Percentiles rank a stretch among this genome's conserved stretches.
Evolutionary conservation across 2,113 vertebrate species (phyloP).

Genomic region (Cyprinodon tularosa): DNA sequence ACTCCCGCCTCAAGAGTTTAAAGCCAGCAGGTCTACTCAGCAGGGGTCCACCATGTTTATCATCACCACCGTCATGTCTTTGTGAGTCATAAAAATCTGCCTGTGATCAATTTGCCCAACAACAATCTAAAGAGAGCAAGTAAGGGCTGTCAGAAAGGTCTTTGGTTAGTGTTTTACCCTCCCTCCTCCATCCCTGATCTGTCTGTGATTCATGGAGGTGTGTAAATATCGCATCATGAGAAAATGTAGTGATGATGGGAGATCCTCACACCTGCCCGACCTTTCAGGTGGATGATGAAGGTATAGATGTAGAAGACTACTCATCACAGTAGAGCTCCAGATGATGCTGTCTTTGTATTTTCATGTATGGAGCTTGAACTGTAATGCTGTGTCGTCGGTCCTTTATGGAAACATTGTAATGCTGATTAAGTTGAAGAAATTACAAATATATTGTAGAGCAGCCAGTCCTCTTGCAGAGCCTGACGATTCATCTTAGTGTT

Average conservation of each 20-base stretch:
- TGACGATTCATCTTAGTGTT: constrained; percentile 33
- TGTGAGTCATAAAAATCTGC: constrained; percentile 22
- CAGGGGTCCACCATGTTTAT: constrained; percentile 16
- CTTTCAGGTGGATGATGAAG: constrained; percentile 54
- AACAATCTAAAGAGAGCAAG: constrained; percentile 21
- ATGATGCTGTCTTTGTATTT: constrained; percentile 13
- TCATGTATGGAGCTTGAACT: constrained; percentile 27
- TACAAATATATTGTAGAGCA: constrained; percentile 46
- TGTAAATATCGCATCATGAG: constrained; percentile 32
- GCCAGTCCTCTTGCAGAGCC: constrained; percentile 38
- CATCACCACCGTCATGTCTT: constrained; percentile 13
- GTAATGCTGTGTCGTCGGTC: constrained; percentile 34
- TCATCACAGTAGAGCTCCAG: constrained; percentile 23
- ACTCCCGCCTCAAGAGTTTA: constrained; percentile 43
- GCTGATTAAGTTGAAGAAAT: constrained; percentile 44
- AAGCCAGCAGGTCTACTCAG: constrained; percentile 47
- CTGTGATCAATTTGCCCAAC: constrained; percentile 7
- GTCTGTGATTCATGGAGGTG: constrained; percentile 16
- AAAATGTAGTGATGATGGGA: constrained; percentile 65
- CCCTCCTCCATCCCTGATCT: constrained; percentile 7
- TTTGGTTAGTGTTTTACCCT: constrained; percentile 76
- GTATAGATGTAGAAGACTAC: constrained; percentile 45
- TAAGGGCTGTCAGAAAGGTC: constrained; percentile 53
- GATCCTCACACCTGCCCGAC: constrained; percentile 18
- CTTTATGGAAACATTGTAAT: constrained; percentile 40